Evolutionary conservation across 2,888 invertebrate genomes (phyloP), one percentile per base, ranked within the genome.

Genomic region (Entomobrya proxima): DNA sequence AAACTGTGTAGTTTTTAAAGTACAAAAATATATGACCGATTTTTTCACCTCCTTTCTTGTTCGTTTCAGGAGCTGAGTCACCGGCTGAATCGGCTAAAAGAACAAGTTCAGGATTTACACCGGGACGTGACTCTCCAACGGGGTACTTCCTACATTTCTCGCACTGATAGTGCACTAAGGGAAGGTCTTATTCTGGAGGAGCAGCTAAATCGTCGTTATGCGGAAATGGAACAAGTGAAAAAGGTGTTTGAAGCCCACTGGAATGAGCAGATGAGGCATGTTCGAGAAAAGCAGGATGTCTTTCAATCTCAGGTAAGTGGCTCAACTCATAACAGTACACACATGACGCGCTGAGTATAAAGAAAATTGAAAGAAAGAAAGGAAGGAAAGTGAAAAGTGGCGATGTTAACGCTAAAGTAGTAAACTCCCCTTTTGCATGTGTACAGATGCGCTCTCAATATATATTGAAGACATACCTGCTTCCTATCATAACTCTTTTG

Each of bases 251-350:
- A 94, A 88, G 92, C 94, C 67, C 93, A 95, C 1, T 95, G 95
- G 95, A 95, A 95, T 91, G 95, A 95, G 90, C 95, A 95, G 90
- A 91, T 95, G 32, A 95, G 95, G 91, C 92, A 95, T 86, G 93
- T 95, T 86, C 93, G 94, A 69, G 93, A 95, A 7, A 95, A 96
- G 91, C 95, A 95, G 91, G 95, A 95, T 90, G 93, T 94, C 50
- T 94, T 94, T 90, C 93, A 93, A 90, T 92, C 93, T 40, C 93
- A 93, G 92, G 93, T 93, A 89, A 78, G 75, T 82, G 75, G 47
- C 74, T 81, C 58, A 72, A 58, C 72, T 40, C 72, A 85, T 83
- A 83, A 83, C 75, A 52, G 64, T 72, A n/a, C 24, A 18, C n/a
- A 24, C 32, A 75, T 18, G n/a, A 44, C n/a, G 27, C 18, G 30